These are phyloP conservation scores for Cryptocheilus praepositus DNA, from an alignment of 2,888 invertebrate species.

Conservation along the genomic window DNA sequence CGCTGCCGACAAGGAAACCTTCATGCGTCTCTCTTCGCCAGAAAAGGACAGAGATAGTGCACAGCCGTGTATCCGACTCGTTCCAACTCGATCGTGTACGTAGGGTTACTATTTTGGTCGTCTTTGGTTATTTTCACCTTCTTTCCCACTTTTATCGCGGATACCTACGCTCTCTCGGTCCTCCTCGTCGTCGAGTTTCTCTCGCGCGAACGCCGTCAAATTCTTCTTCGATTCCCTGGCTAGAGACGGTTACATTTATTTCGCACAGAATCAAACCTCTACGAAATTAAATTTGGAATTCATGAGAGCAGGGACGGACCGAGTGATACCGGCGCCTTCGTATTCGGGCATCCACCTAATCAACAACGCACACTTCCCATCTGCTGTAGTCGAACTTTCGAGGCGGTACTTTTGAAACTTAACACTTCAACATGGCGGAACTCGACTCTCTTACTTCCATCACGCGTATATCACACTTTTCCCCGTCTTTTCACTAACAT, in stretches of 20 bases:
- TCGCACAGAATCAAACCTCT: constrained; percentile 37
- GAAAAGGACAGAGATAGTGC: constrained; percentile 33
- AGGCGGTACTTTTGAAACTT: constrained; percentile 43
- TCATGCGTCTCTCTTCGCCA: constrained; percentile 27
- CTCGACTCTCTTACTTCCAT: too few relatives aligned
- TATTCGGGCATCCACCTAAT: constrained; percentile 11
- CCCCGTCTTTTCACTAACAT: too few relatives aligned
- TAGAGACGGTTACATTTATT: constrained; percentile 30
- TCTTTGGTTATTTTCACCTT: constrained; percentile 55
- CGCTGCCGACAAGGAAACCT: constrained; percentile 46
- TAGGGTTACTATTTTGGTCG: constrained; percentile 58
- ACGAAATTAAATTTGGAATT: constrained; percentile 54
- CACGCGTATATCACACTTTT: too few relatives aligned
- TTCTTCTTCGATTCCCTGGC: constrained; percentile 21
- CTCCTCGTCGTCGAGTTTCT: not conserved
- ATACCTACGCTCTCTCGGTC: not conserved
- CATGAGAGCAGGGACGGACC: constrained; percentile 37
- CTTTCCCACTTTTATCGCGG: constrained; percentile 30
- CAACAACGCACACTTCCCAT: too few relatives aligned
- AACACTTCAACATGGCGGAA: too few relatives aligned
- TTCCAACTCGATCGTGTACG: constrained; percentile 44
- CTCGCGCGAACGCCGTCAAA: constrained; percentile 4
- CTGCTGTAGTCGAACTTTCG: constrained; percentile 4
- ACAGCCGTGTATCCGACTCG: constrained; percentile 48
- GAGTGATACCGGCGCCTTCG: constrained; percentile 21